Conservation (phyloP, 2,797 vertebrate genomes). For the Monodelphis domestica region DNA sequence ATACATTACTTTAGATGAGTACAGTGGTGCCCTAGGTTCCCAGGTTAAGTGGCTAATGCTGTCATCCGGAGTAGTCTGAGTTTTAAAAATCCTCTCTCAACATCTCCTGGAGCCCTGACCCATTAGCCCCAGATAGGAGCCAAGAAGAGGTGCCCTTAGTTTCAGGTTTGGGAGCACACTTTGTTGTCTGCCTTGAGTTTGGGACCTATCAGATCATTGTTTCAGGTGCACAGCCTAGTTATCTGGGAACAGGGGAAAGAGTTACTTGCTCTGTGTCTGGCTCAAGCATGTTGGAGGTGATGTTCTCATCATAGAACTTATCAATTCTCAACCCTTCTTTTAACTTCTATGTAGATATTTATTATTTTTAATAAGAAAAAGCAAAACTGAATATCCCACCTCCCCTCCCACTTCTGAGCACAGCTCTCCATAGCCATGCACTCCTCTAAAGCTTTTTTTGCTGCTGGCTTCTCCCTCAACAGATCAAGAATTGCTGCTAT, state of each 20-base stretch:
- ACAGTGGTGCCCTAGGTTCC: slow-evolving; percentile 38
- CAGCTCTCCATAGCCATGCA: slow-evolving; percentile 69
- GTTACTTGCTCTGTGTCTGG: not conserved
- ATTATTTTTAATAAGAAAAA: slow-evolving; percentile 40
- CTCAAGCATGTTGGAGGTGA: not conserved
- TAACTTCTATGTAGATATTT: slow-evolving; percentile 54
- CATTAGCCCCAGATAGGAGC: slow-evolving; percentile 27
- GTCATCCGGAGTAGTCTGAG: slow-evolving; percentile 40
- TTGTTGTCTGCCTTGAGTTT: slow-evolving; percentile 29
- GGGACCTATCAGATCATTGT: slow-evolving; percentile 26
- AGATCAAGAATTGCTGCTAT: slow-evolving; percentile 79
- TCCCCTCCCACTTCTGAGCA: slow-evolving; percentile 59
- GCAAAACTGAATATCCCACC: slow-evolving; percentile 28
- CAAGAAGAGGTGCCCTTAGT: slow-evolving; percentile 13
- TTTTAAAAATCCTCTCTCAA: slow-evolving; percentile 31
- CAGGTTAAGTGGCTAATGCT: slow-evolving; percentile 34
- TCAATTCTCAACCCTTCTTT: slow-evolving; percentile 45
- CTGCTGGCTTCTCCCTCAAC: slow-evolving; percentile 83
- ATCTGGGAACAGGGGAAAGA: slow-evolving; percentile 35
- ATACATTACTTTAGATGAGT: not conserved
- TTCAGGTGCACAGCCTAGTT: slow-evolving; percentile 40
- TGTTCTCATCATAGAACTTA: slow-evolving; percentile 50
- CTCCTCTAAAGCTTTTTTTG: slow-evolving; percentile 81
- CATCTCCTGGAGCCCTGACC: slow-evolving; percentile 14
- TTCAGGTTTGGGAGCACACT: not conserved